These are phyloP conservation scores for Ophraella communa DNA, from an alignment of 2,888 invertebrate genomes.

Conservation along the genomic window DNA sequence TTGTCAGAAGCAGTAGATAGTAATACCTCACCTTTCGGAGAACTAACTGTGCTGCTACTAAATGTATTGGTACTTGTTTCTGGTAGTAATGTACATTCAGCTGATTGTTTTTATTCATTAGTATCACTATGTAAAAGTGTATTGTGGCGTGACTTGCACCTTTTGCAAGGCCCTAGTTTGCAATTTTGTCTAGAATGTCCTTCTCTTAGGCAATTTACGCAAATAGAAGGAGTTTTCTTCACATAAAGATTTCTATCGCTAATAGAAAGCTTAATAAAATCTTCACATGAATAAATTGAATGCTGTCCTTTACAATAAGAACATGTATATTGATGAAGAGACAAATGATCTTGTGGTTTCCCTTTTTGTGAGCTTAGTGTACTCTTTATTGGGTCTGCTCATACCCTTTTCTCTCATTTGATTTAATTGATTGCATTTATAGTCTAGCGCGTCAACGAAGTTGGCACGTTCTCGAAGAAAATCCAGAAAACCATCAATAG, in stretches of 20 bases:
- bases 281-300: conserved; percentile 16
- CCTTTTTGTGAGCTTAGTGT: no score
- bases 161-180: background rate
- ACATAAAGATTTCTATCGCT: background rate
- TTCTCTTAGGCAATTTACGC: conserved; percentile 5
- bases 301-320: conserved; percentile 10
- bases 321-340: conserved; percentile 2
- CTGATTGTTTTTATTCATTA: no score
- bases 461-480: conserved; percentile 5
- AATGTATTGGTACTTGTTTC: background rate
- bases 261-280: background rate
- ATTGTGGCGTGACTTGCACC: conserved; percentile 4
- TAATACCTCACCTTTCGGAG: background rate
- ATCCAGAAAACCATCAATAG: background rate
- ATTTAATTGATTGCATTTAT: background rate
- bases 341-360: background rate
- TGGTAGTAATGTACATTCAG: no score
- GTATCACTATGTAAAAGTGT: background rate
- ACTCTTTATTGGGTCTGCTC: no score
- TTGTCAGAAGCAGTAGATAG: conserved; percentile 3
- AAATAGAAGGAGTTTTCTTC: conserved; percentile 1
- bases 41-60: no score
- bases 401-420: background rate
- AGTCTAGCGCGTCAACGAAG: conserved; percentile 10
- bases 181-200: conserved; percentile 1